Evolutionary conservation across 2,888 invertebrate genomes (phyloP), one percentile per base, ranked within the genome.

Genomic region (Brachyopa scutellaris): DNA sequence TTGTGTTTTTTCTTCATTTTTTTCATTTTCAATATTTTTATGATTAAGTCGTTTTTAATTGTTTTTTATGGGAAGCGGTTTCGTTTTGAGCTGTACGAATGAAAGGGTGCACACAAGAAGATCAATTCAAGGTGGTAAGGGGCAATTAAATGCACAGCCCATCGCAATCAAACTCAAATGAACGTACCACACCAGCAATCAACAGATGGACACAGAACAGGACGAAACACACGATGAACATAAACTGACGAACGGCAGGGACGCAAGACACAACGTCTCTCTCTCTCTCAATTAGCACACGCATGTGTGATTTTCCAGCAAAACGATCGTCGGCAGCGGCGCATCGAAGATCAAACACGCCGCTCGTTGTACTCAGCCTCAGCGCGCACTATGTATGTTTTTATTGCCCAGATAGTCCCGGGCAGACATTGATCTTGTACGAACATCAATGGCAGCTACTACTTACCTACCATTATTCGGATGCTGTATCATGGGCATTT

Each of bases 231-330:
- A 67, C 55, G 67, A 62, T 73, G 21, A 49, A 38, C 38, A 38
- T 15, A 5, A 38, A 17, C 9, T n/a, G 40, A 19, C 2, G 49
- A 38, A 23, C 17, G 31, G 49, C 13, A 29, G 9, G 49, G 19
- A 47, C 36, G 47, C 36, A 17, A 45, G 69, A 66, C 36, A 47
- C 47, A 66, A 64, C 38, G 51, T 82, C 76, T 66, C 64, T 70
- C 82, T 82, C 76, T 66, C 64, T 70, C 82, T 82, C 77, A 82
- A 82, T 82, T 82, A 82, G 82, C 82, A 77, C 82, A 82, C 82
- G 82, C 82, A 82, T 82, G 76, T 82, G 82, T 82, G 70, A 82
- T 82, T 77, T 70, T 40, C 66, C 9, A 77, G 66, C 77, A 64
- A 82, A 76, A 55, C 55, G 64, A 57, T 82, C 64, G 29, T 53